Percentiles rank a stretch among this genome's conserved stretches.
Conservation (phyloP, 2,113 vertebrate species). For the Heterotilapia buettikoferi region DNA sequence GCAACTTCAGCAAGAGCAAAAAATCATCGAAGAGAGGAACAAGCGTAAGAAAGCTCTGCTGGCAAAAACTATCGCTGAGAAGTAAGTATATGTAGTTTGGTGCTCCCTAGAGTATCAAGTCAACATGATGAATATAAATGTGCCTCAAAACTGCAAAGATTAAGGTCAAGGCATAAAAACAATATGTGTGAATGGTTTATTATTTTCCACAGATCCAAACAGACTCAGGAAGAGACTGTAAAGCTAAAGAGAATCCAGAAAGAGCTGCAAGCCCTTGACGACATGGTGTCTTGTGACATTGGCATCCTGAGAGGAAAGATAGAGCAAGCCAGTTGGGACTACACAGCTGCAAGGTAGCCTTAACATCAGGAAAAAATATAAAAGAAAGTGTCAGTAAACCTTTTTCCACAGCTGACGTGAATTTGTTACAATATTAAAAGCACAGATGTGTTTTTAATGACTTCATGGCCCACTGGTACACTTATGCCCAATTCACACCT, state of each 20-base stretch:
- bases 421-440: neutral
- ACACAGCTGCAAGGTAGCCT: conserved; percentile 80
- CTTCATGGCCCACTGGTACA: neutral
- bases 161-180: neutral
- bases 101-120: neutral
- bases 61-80: conserved; percentile 90
- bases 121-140: neutral
- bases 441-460: neutral
- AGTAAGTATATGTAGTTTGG: conserved; percentile 66
- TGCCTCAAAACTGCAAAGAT: neutral
- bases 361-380: neutral
- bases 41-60: conserved; percentile 92
- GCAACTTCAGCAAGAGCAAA: conserved; percentile 86
- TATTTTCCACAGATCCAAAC: conserved; percentile 78
- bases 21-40: conserved; percentile 90
- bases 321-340: conserved; percentile 89
- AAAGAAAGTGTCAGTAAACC: neutral
- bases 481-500: neutral
- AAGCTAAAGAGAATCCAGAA: conserved; percentile 91
- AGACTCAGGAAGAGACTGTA: conserved; percentile 88
- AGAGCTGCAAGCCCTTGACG: conserved; percentile 89
- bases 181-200: neutral
- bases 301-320: conserved; percentile 86
- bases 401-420: neutral
- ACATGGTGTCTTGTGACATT: conserved; percentile 90